Conservation (phyloP, 1,140 invertebrate genomes). For the Pogonus chalceus region DNA sequence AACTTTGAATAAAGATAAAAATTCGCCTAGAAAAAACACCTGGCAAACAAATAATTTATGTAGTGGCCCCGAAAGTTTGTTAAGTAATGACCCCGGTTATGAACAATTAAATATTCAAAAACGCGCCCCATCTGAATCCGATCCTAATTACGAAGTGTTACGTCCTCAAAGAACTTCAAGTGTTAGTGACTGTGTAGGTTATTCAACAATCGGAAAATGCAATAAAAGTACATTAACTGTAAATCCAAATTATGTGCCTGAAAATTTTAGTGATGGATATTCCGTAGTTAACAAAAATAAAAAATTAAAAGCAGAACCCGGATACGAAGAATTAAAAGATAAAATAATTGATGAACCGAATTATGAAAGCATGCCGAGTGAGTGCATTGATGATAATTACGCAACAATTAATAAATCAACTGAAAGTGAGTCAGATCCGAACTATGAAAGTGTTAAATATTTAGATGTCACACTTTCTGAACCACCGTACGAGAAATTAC, state of each 20-base stretch:
- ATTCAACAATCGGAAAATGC: conserved; percentile 32
- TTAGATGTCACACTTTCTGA: conserved; percentile 39
- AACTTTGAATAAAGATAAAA: conserved; percentile 25
- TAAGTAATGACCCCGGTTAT: conserved; percentile 51
- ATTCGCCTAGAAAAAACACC: conserved; percentile 38
- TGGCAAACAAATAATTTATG: conserved; percentile 31
- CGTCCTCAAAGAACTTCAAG: conserved; percentile 36
- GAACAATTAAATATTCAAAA: conserved; percentile 37
- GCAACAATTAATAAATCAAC: conserved; percentile 45
- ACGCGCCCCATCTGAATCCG: conserved; percentile 39
- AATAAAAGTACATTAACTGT: conserved; percentile 27
- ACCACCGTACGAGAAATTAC: conserved; percentile 41
- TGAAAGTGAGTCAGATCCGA: conserved; percentile 51
- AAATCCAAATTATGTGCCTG: conserved; percentile 19
- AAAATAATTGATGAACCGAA: conserved; percentile 37
- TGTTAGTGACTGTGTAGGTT: conserved; percentile 29
- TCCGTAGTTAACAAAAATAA: conserved; percentile 44
- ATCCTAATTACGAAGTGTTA: conserved; percentile 63
- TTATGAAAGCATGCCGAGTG: conserved; percentile 61
- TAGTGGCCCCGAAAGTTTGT: conserved; percentile 44
- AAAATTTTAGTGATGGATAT: conserved; percentile 36
- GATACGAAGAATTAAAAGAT: conserved; percentile 12
- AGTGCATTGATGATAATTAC: conserved; percentile 37
- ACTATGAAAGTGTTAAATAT: conserved; percentile 43
- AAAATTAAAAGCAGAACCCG: conserved; percentile 26